These are phyloP conservation scores for Tenthredo scrophulariae DNA, from an alignment of 2,888 invertebrate genomes.

Conservation along the genomic window DNA sequence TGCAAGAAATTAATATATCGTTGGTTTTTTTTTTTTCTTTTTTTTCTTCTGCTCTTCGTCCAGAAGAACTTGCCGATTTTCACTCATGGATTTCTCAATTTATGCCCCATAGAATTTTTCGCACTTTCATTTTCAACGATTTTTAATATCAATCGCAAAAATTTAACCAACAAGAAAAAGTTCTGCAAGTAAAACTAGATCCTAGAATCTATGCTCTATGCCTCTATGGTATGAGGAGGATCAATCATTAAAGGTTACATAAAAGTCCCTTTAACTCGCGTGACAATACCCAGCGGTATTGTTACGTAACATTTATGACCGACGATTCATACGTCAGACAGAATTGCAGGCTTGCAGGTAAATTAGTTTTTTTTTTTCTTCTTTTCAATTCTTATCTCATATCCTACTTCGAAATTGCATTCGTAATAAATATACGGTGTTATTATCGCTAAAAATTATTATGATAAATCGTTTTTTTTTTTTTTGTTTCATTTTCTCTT, in stretches of 20 bases:
- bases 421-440: not conserved
- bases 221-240: not conserved
- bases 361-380: not conserved
- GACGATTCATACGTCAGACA: not conserved
- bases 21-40: not conserved
- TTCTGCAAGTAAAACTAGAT: not conserved
- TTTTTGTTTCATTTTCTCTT: not conserved
- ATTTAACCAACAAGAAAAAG: not conserved
- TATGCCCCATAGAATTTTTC: not conserved
- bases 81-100: not conserved
- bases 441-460: not conserved
- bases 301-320: slow-evolving; percentile 8
- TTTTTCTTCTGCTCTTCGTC: no score
- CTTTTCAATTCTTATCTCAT: not conserved
- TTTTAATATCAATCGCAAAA: not conserved
- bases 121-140: not conserved
- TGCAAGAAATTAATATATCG: not conserved
- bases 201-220: not conserved
- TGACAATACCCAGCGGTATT: slow-evolving; percentile 2
- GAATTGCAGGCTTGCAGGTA: not conserved
- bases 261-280: not conserved
- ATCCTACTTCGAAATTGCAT: not conserved
- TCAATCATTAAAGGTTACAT: not conserved
- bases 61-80: not conserved
- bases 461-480: not conserved